Base-by-base conservation (phyloP, 2,797 vertebrate genomes). In the Calcarius lapponicus region DNA sequence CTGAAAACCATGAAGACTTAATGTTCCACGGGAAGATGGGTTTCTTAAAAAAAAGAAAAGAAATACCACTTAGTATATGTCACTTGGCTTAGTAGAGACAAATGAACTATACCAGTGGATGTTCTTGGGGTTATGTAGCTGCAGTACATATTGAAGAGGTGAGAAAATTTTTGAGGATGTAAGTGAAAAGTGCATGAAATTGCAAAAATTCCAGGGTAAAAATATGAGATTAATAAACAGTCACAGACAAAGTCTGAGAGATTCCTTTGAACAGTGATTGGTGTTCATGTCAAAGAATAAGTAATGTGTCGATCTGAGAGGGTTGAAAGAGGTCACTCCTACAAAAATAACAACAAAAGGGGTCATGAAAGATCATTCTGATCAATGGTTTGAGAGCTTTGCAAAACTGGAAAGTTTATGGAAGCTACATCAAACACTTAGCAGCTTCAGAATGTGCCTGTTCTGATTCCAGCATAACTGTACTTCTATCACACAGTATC, bases 11-110 rank as follows among this genome's bases (percentile, higher is more conserved):
- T 28, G 11, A 53, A 45, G 16, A n/a, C 5, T n/a, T 57, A 53
- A n/a, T 73, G 7, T 45, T 61, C 17, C 1, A 4, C 8, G 4
- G 10, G 4, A 29, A 47, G 43, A 69, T 69, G 11, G 0, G 1
- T 25, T 86, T 57, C 7, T 43, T 76, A 22, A 26, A 90, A 76
- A 69, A 72, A 58, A 19, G 19, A 28, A 26, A 1, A 3, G 29
- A 19, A 38, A 17, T 26, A 13, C 25, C 10, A 36, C 6, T 66
- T 71, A 60, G 11, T 61, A 40, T 40, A 11, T 36, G 9, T 47
- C 36, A 81, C 17, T 64, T 60, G 25, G 13, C 21, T 36, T 61
- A 28, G 9, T 22, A 56, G 12, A 65, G 85, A 71, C 17, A 74
- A 78, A 69, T 38, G 16, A 69, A 34, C 34, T 38, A 73, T 10